Evolutionary conservation across 2,888 invertebrate species (phyloP).

Genomic region (Mythimna lalbum): DNA sequence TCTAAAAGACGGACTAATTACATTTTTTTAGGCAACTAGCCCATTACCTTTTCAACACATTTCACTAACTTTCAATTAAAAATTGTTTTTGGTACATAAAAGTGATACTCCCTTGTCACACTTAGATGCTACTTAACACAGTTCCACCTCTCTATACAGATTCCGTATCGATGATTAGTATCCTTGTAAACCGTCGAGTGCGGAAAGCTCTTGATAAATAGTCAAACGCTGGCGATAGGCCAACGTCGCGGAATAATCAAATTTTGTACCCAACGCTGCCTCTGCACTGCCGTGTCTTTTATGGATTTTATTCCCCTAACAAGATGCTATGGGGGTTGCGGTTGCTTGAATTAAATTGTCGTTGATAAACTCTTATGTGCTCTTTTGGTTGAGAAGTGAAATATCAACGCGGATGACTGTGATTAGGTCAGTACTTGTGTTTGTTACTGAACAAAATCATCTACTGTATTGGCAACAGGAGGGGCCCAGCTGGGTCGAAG

Average conservation of each 20-base stretch:
- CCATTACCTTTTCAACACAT: too few species aligned
- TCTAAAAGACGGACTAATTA: too few species aligned
- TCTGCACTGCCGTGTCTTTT: constrained; percentile 85
- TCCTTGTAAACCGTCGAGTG: constrained; percentile 87
- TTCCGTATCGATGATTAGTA: constrained; percentile 86
- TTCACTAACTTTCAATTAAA: too few species aligned
- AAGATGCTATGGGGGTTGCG: constrained; percentile 84
- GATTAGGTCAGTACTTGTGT: neutral
- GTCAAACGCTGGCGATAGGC: constrained; percentile 89
- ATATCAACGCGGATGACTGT: constrained; percentile 31
- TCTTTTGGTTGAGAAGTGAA: constrained; percentile 73
- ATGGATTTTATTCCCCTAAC: constrained; percentile 89
- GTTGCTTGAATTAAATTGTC: constrained; percentile 88
- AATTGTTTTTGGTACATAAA: neutral
- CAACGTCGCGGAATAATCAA: constrained; percentile 90
- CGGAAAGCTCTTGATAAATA: constrained; percentile 88
- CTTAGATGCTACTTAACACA: neutral
- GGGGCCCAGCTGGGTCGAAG: too few species aligned
- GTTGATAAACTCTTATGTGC: constrained; percentile 85
- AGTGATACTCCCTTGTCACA: constrained; percentile 14
- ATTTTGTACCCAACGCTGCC: constrained; percentile 85
- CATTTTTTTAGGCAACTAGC: too few species aligned
- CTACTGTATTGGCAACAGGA: neutral
- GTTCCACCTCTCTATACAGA: constrained; percentile 72
- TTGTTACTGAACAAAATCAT: neutral